Conservation (phyloP, 2,797 vertebrate genomes). For the Gambusia yucatana region DNA sequence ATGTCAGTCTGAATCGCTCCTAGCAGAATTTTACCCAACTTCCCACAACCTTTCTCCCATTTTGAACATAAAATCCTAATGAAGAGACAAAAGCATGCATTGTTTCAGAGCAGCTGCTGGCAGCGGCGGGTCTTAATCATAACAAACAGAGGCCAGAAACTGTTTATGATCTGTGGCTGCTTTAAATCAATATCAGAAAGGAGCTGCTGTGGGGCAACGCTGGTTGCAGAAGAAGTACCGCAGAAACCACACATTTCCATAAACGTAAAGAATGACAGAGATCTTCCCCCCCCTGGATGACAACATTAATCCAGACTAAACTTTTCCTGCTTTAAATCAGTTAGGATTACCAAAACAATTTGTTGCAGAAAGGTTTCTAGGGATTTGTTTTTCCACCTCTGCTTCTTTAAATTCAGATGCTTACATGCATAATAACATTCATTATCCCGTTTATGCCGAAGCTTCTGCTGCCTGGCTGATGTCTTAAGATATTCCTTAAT, state of each 20-base stretch:
- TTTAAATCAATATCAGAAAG: constrained; percentile 48
- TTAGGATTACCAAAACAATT: not conserved
- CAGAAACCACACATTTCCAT: constrained; percentile 2
- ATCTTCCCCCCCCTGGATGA: not conserved
- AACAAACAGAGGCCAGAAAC: constrained; percentile 36
- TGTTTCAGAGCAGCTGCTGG: constrained; percentile 52
- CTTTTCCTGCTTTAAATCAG: not conserved
- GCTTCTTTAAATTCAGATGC: not conserved
- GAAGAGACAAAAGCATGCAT: constrained; percentile 55
- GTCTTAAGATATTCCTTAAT: not conserved
- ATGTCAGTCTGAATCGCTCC: constrained; percentile 11
- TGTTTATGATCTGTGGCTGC: constrained; percentile 29
- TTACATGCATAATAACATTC: not conserved
- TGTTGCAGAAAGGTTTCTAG: not conserved
- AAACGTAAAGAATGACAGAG: not conserved
- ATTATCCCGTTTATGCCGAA: not conserved
- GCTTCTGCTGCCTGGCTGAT: not conserved
- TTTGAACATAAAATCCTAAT: constrained; percentile 53
- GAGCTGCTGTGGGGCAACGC: constrained; percentile 5
- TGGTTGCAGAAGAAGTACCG: not conserved
- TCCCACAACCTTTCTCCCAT: constrained; percentile 54
- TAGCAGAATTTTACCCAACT: constrained; percentile 19
- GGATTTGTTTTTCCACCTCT: not conserved
- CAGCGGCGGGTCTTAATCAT: constrained; percentile 41
- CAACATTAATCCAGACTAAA: not conserved